Percentiles rank a stretch among this genome's conserved stretches.
Evolutionary conservation across 2,888 invertebrate genomes (phyloP).

Genomic region (Ptychoptera contaminata): DNA sequence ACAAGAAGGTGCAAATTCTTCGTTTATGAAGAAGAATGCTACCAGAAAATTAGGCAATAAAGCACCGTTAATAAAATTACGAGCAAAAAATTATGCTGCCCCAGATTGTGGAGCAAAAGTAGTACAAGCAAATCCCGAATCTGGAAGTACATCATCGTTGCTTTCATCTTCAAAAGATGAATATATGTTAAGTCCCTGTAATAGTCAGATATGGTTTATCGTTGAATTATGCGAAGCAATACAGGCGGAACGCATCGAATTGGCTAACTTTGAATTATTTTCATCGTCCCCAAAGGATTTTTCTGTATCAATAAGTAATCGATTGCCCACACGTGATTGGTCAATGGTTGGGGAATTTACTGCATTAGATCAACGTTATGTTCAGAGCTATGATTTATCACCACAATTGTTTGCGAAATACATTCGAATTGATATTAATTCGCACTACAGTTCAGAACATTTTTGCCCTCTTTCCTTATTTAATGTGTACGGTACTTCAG

Average conservation of each 20-base stretch:
- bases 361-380: constrained; percentile 70
- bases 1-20: constrained; percentile 52
- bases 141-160: constrained; percentile 72
- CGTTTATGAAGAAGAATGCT: constrained; percentile 43
- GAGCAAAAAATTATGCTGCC: constrained; percentile 90
- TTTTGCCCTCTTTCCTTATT: constrained; percentile 96
- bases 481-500: constrained; percentile 83
- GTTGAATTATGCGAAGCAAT: constrained; percentile 97
- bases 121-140: constrained; percentile 81
- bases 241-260: constrained; percentile 83
- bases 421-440: constrained; percentile 78
- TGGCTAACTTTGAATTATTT: constrained; percentile 96
- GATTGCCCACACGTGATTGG: constrained; percentile 89
- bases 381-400: constrained; percentile 71
- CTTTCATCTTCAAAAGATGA: constrained; percentile 85
- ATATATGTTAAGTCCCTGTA: constrained; percentile 95
- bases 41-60: constrained; percentile 34
- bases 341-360: constrained; percentile 71
- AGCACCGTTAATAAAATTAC: constrained; percentile 39
- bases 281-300: constrained; percentile 92
- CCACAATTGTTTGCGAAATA: constrained; percentile 77
- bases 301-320: constrained; percentile 70
- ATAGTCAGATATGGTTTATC: constrained; percentile 84
- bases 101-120: constrained; percentile 96
- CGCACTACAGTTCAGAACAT: constrained; percentile 93